phyloP scores from a whole-genome alignment of 1,140 invertebrate species.

The Dendrolimus kikuchii region DNA sequence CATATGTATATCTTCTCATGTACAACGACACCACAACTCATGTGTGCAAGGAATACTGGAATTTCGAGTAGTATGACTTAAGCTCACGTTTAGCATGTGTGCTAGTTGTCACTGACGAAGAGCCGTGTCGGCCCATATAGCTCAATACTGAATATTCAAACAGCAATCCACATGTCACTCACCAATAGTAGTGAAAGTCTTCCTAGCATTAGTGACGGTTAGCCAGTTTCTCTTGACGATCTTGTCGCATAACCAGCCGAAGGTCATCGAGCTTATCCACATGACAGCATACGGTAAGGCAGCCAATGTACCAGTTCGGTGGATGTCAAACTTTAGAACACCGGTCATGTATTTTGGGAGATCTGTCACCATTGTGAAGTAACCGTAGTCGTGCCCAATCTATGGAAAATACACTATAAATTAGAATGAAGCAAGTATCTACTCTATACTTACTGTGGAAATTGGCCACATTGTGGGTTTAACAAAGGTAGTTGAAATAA shows the following conservation, averaged over 20 bases:
- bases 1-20: too few species aligned
- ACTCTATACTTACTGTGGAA: too few species aligned
- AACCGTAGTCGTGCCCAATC: constrained; percentile 88
- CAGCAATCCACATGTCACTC: constrained; percentile 17
- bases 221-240: constrained; percentile 71
- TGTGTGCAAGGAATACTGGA: too few species aligned
- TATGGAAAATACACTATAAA: constrained; percentile 25
- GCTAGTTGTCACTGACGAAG: too few species aligned
- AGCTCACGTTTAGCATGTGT: too few species aligned
- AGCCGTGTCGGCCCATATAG: too few species aligned
- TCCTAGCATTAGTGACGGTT: constrained; percentile 74
- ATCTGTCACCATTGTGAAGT: constrained; percentile 88
- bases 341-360: constrained; percentile 89
- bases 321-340: constrained; percentile 84
- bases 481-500: too few species aligned
- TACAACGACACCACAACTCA: too few species aligned
- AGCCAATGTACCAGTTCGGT: constrained; percentile 75
- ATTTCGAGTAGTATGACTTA: too few species aligned
- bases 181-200: constrained; percentile 76
- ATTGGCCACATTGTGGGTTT: too few species aligned
- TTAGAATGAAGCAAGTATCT: too few species aligned
- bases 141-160: not conserved
- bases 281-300: constrained; percentile 76
- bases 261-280: constrained; percentile 75
- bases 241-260: constrained; percentile 75